Conservation (phyloP, 2,797 vertebrate genomes). For the Silurus lanzhouensis region DNA sequence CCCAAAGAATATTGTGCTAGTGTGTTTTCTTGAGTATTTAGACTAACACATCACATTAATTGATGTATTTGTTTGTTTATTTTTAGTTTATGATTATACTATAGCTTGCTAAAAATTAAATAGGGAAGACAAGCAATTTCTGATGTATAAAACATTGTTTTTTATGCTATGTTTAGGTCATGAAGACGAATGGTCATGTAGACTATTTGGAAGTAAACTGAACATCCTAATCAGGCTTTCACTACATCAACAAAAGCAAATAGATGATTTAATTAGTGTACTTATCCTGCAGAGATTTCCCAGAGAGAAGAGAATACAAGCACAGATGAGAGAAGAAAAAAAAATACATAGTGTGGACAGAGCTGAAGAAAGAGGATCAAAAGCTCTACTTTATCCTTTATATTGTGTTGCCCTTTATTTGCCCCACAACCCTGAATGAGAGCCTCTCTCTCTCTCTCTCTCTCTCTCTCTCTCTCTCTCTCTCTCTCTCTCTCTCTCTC, state of each 20-base stretch:
- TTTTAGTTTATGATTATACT: background rate
- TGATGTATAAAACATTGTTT: background rate
- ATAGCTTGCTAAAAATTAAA: background rate
- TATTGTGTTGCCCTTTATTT: background rate
- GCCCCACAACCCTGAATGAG: conserved; percentile 19
- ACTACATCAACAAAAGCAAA: background rate
- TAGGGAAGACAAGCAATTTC: background rate
- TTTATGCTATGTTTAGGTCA: background rate
- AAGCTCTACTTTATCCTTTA: background rate
- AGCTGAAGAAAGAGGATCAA: background rate
- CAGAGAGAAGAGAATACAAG: conserved; percentile 5
- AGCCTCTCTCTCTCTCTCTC: conserved; percentile 4
- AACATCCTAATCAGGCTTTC: background rate
- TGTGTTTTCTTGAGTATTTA: too few relatives aligned
- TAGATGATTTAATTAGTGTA: background rate
- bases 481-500: background rate
- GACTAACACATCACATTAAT: too few relatives aligned
- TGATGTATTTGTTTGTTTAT: too few relatives aligned
- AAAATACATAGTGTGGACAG: background rate
- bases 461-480: background rate
- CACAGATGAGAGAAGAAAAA: background rate
- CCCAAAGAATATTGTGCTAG: background rate
- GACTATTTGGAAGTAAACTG: background rate
- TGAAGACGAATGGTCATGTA: background rate
- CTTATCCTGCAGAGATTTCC: background rate